Percentiles rank a stretch among this genome's conserved stretches.
These are phyloP conservation scores for Musca domestica DNA, from an alignment of 1,140 invertebrate species.

Conservation along the genomic window DNA sequence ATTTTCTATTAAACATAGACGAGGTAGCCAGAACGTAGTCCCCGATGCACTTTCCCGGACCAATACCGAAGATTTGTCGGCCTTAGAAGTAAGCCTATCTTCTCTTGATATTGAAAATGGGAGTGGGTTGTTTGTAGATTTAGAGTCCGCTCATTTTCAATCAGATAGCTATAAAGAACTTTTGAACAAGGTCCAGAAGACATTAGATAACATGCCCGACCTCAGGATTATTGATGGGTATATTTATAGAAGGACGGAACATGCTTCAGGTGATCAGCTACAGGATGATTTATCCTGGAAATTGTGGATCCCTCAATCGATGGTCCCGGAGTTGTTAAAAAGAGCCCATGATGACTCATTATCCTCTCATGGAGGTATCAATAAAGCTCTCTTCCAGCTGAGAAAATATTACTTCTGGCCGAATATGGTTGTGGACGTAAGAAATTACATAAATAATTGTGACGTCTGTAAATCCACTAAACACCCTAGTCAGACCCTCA, in stretches of 20 bases:
- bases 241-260: neutral
- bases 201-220: neutral
- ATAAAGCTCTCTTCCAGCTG: neutral
- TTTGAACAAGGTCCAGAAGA: no score
- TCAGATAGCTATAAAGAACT: neutral
- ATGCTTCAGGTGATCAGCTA: neutral
- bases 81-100: no score
- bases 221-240: neutral
- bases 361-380: neutral
- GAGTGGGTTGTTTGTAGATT: no score
- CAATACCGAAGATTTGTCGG: no score
- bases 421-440: neutral
- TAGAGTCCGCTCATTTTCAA: neutral
- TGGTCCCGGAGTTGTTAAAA: neutral
- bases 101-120: no score
- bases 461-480: neutral
- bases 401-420: neutral
- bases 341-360: no score
- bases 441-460: neutral
- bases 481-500: conserved; percentile 2
- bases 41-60: no score
- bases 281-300: conserved; percentile 7
- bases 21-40: no score
- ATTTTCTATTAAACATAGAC: no score
- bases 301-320: conserved; percentile 7